Base-by-base conservation (phyloP, 2,113 vertebrate genomes). In the Mirza zaza region DNA sequence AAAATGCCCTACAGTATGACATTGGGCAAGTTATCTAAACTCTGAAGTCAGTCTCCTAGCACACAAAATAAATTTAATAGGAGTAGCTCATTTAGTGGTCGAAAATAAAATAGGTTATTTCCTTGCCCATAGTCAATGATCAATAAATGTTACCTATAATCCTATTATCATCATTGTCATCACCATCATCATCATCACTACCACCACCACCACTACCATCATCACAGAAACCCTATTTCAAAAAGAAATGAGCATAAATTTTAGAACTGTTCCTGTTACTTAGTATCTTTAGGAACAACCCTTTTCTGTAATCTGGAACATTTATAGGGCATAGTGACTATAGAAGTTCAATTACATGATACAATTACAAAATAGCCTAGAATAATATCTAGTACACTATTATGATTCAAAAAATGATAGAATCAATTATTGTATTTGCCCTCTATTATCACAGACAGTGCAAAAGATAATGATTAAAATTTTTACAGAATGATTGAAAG, bases 41-140 rank as follows among this genome's bases (percentile, higher is more conserved):
- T 52, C 29, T 42, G 25, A 93, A 91, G 13, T 39, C 8, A 59
- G 5, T 48, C 2, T 68, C 8, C 8, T 45, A 7, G 2, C 5
- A 4, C 68, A 68, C 15, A 81, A 93, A 50, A 70, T 25, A 87
- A 17, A 77, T 83, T 3, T 61, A 75, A 21, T 59, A 87, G 92
- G 21, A 86, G 65, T 77, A 80, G 7, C 8, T 13, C 14, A 75
- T 34, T 52, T 63, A 2, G 21, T 63, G 14, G 34, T n/a, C 76
- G 32, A 73, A 96, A 76, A 83, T 25, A 87, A 95, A 87, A 76
- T 75, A 52, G 7, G 32, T 90, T 45, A 61, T 61, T 92, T 71
- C 50, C 23, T 63, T 80, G 17, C 0, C 5, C 34, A 36, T 25
- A 48, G 10, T 63, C 3, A n/a, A 79, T 70, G 52, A 67, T 93